Percentiles rank a stretch among this genome's conserved stretches.
Conservation (phyloP, 2,797 vertebrate genomes). For the Moxostoma hubbsi region DNA sequence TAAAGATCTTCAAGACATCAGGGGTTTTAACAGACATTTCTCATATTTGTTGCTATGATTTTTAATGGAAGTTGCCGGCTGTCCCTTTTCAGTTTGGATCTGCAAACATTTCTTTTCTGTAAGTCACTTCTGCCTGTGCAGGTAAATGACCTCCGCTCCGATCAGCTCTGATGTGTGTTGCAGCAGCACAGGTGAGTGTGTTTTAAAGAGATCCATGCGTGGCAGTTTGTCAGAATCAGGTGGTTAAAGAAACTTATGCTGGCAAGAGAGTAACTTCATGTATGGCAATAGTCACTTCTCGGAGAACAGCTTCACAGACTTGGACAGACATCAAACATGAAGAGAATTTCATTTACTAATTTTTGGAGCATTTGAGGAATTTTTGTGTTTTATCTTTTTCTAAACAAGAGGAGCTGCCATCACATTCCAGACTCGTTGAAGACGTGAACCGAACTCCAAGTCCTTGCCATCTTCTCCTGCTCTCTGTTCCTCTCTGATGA, state of each 20-base stretch:
- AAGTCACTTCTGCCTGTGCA: too few species aligned
- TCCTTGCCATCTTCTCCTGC: slow-evolving; percentile 12
- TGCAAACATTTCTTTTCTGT: too few species aligned
- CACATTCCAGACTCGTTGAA: background rate
- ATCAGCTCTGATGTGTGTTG: too few species aligned
- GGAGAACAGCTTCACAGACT: background rate
- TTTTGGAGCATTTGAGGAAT: slow-evolving; percentile 35
- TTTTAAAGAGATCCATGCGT: too few species aligned
- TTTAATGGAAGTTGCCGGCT: slow-evolving; percentile 24
- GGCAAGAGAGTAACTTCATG: too few species aligned
- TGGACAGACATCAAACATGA: background rate
- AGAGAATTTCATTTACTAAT: background rate
- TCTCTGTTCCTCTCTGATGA: slow-evolving; percentile 52
- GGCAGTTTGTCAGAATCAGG: too few species aligned
- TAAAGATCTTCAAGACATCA: background rate
- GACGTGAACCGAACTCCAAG: too few species aligned
- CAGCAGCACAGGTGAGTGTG: too few species aligned
- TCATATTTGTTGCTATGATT: slow-evolving; percentile 36
- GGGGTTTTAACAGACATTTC: background rate
- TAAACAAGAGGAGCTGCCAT: background rate
- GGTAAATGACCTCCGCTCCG: too few species aligned
- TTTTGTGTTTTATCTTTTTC: slow-evolving; percentile 23
- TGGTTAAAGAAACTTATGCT: too few species aligned
- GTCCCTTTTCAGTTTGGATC: too few species aligned
- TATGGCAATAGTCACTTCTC: too few species aligned